These are phyloP conservation scores for Unio pictorum DNA, from an alignment of 2,888 invertebrate species.

Conservation along the genomic window DNA sequence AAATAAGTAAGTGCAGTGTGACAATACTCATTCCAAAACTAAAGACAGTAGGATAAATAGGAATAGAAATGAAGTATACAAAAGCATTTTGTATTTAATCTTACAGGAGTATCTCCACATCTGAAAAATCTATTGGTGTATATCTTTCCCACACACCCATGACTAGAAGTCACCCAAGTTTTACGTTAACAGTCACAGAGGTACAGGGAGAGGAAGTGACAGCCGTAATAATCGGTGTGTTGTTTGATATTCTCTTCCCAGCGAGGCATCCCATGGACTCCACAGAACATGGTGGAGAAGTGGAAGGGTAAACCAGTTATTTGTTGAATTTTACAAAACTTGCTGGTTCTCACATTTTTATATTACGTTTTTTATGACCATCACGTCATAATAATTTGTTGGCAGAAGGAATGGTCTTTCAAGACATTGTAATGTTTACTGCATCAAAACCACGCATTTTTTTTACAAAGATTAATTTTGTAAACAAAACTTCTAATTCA, in stretches of 20 bases:
- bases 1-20: too few species aligned
- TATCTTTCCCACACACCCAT: slow-evolving; percentile 39
- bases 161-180: slow-evolving; percentile 47
- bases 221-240: slow-evolving; percentile 37
- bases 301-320: slow-evolving; percentile 37
- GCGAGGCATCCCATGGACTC: slow-evolving; percentile 44
- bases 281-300: slow-evolving; percentile 45
- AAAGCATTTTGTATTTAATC: neutral
- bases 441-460: too few species aligned
- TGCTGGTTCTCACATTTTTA: too few species aligned
- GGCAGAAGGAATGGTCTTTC: too few species aligned
- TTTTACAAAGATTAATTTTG: too few species aligned
- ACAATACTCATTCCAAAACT: too few species aligned
- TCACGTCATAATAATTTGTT: too few species aligned
- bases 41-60: too few species aligned
- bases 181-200: slow-evolving; percentile 35
- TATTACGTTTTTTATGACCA: too few species aligned
- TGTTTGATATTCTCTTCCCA: slow-evolving; percentile 35
- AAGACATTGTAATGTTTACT: too few species aligned
- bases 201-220: slow-evolving; percentile 10
- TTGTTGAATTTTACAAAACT: too few species aligned
- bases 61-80: slow-evolving; percentile 10
- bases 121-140: slow-evolving; percentile 22
- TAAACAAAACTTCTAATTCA: too few species aligned
- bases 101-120: slow-evolving; percentile 19